Conservation (phyloP, 2,797 vertebrate genomes). For the Danio albolineatus region DNA sequence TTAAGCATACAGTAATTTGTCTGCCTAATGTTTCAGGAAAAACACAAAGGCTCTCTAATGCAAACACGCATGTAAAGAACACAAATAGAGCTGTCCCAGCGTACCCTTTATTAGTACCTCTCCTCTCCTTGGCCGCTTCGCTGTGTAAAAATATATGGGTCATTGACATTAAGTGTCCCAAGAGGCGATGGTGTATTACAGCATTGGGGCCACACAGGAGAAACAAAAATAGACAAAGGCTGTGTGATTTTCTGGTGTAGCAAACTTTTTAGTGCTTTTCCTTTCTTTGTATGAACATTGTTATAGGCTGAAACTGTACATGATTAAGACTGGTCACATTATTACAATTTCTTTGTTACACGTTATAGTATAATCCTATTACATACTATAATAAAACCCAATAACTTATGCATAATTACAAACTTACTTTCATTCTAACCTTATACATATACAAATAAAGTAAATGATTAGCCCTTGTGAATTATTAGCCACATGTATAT, state of each 20-base stretch:
- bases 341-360: too few relatives aligned
- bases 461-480: too few relatives aligned
- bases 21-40: too few relatives aligned
- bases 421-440: too few relatives aligned
- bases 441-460: too few relatives aligned
- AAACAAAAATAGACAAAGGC: conserved; percentile 19
- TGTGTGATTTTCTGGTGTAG: background rate
- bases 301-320: background rate
- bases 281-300: background rate
- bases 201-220: background rate
- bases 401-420: too few relatives aligned
- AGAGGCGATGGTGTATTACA: conserved; percentile 10
- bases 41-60: background rate
- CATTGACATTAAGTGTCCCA: conserved; percentile 34
- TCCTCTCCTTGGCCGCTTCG: background rate
- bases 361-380: too few relatives aligned
- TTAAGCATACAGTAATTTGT: too few relatives aligned
- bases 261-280: background rate
- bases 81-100: conserved; percentile 17
- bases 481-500: too few relatives aligned
- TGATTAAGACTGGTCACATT: too few relatives aligned
- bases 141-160: conserved; percentile 31
- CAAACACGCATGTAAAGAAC: conserved; percentile 15
- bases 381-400: too few relatives aligned
- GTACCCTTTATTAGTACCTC: background rate